Base-by-base conservation (phyloP, 2,113 vertebrate genomes). In the Calidris pugnax region DNA sequence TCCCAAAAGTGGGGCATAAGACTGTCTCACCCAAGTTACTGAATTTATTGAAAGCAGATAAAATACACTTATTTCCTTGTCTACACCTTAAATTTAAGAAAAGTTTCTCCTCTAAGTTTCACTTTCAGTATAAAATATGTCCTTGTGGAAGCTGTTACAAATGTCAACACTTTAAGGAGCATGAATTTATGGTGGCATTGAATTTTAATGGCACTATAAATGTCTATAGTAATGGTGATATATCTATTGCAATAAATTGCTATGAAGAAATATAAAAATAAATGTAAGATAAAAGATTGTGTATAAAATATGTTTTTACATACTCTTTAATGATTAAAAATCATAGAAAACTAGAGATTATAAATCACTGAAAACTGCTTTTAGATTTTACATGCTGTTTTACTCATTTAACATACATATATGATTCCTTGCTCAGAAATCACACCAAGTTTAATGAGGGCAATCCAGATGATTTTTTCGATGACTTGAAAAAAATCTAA, bases 191-290 rank as follows among this genome's bases (percentile, higher is more conserved):
- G 93, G 96, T 95, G 96, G 95, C 97, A 98, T 97, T 98, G 98
- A 98, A 98, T 98, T 98, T 98, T 98, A 98, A 98, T 98, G 93
- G 97, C 96, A 97, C 97, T 97, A 98, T 98, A 98, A 98, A 98
- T 95, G 98, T 98, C 98, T 96, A 92, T 96, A 96, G 95, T 98
- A 98, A 98, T 98, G 97, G 97, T 98, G 98, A 98, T 98, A 92
- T 98, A 98, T 98, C 97, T 72, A 30, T 95, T 8, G 79, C 96
- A 95, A 98, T 98, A 98, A 98, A 98, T 98, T 97, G 97, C 97
- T 97, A 98, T 79, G 48, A 87, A 98, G 97, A 98, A 98, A 98
- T 98, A 98, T 98, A 98, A 98, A 98, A 98, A 98, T 98, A 98
- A 98, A 98, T 97, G 97, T 96, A 95, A 98, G 98, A 98, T 98